Base-by-base conservation (phyloP, 2,888 invertebrate species). In the Oligia latruncula region DNA sequence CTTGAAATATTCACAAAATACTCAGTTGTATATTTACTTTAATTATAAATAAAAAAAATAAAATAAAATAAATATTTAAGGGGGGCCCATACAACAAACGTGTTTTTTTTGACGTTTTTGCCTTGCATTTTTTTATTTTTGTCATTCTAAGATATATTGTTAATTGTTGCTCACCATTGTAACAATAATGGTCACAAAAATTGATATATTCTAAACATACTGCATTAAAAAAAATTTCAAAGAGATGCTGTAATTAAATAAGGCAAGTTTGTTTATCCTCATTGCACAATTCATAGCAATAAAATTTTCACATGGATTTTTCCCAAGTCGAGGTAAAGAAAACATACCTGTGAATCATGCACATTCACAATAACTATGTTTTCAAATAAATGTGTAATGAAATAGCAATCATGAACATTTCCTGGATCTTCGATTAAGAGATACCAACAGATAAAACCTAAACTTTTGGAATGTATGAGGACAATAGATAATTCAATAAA, bases 241-340 rank as follows among this genome's bases (percentile, higher is more conserved):
- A 62, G 9, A 67, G 55, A 58, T 78, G 60, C 68, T 60, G 64
- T 68, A 52, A 74, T 20, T 46, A 40, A 72, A 49, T 72, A 79
- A 85, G 40, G 46, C 52, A 80, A 72, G 49, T 29, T 46, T n/a
- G 15, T 78, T n/a, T 78, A 67, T 74, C 82, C 86, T 82, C 64
- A 73, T 85, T 84, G 74, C 87, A 84, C 76, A 87, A 85, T 72
- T 49, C n/a, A 43, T 35, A 66, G 71, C 43, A 85, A 80, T 75
- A 35, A 0, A 66, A 43, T 74, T 67, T 83, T 74, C 70, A 83
- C 62, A 79, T 43, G 71, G 80, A 83, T 71, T 65, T 84, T 87
- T 77, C 85, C 85, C 68, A 77, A 66, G 77, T 74, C 15, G 40
- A 73, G 67, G 82, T 75, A 80, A 35, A 74, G 77, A 74, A 83